Base-by-base conservation (phyloP, 2,797 vertebrate species). In the Hippoglossus hippoglossus region DNA sequence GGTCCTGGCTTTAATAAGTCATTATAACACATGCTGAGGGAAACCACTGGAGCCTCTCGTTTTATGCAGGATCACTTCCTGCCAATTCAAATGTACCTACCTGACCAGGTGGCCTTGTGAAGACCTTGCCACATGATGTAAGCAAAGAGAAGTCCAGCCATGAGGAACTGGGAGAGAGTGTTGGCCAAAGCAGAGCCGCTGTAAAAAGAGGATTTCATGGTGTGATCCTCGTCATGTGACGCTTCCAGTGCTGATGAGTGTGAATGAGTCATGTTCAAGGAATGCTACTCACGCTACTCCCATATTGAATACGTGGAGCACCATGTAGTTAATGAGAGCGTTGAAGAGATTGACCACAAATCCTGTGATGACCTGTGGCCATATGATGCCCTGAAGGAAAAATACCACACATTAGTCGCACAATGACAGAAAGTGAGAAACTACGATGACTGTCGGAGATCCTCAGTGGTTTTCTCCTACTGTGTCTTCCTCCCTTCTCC, bases 141-240 rank as follows among this genome's bases (percentile, higher is more conserved):
- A 21, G 90, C 44, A 47, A 94, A 92, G 13, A 98, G 95, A 15
- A 96, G 52, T n/a, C 89, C 54, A 19, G 93, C 90, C 90, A 97
- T 85, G 31, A 80, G 73, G 63, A 94, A 96, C 88, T 96, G 94
- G 0, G 97, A 96, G 22, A 95, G 59, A 0, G 83, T 82, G 78
- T 96, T 97, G 28, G 97, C 96, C 62, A 94, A 71, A 3, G 97
- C 96, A 7, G 97, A 98, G 9, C 97, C 97, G 72, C 97, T 98
- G 82, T 22, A 51, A 77, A 19, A 44, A 78, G 11, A 63, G 9
- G 0, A 79, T 50, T 63, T 41, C 0, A 59, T 34, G 12, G 1
- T 24, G 13, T 16, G 11, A 7, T 50, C 7, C 19, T 19, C 1
- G 7, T 25, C 62, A 19, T 34, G 28, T 44, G 5, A 66, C 21